Percentiles rank a stretch among this genome's conserved stretches.
Evolutionary conservation across 2,797 vertebrate species (phyloP).

Genomic region (Semotilus atromaculatus): DNA sequence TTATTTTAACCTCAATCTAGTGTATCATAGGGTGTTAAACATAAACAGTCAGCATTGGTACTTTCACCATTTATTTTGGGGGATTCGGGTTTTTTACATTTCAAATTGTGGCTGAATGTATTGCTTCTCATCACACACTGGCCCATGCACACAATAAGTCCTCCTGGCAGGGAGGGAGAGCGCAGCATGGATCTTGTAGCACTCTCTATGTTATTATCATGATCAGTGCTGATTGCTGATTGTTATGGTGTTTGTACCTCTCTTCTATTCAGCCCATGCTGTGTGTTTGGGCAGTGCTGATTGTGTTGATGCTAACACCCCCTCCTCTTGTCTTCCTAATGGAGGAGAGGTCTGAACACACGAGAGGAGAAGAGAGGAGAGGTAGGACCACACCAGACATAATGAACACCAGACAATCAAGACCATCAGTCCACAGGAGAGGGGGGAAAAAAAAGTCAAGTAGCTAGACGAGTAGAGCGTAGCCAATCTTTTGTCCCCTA

Average conservation of each 20-base stretch:
- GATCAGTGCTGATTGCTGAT: conserved; percentile 86
- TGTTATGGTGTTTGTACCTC: conserved; percentile 84
- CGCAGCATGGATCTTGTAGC: conserved; percentile 63
- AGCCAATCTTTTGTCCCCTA: conserved; percentile 40
- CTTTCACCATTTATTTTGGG: background rate
- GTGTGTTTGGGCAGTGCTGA: conserved; percentile 84
- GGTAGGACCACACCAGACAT: conserved; percentile 66
- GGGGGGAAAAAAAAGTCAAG: conserved; percentile 66
- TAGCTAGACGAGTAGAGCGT: conserved; percentile 53
- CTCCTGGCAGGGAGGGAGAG: conserved; percentile 64
- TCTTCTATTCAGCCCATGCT: conserved; percentile 79
- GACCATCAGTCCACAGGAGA: conserved; percentile 60
- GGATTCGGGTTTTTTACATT: conserved; percentile 57
- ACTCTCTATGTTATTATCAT: conserved; percentile 75
- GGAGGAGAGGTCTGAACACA: conserved; percentile 64
- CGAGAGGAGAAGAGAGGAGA: conserved; percentile 64
- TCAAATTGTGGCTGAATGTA: conserved; percentile 75
- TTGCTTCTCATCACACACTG: conserved; percentile 64
- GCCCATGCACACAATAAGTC: conserved; percentile 66
- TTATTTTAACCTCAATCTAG: background rate
- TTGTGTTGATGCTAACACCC: conserved; percentile 83
- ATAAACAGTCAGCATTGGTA: background rate
- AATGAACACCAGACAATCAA: conserved; percentile 82
- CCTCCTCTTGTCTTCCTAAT: conserved; percentile 69
- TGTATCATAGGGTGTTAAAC: background rate